Conservation (phyloP, 2,113 vertebrate genomes). For the Atractosteus spatula region DNA sequence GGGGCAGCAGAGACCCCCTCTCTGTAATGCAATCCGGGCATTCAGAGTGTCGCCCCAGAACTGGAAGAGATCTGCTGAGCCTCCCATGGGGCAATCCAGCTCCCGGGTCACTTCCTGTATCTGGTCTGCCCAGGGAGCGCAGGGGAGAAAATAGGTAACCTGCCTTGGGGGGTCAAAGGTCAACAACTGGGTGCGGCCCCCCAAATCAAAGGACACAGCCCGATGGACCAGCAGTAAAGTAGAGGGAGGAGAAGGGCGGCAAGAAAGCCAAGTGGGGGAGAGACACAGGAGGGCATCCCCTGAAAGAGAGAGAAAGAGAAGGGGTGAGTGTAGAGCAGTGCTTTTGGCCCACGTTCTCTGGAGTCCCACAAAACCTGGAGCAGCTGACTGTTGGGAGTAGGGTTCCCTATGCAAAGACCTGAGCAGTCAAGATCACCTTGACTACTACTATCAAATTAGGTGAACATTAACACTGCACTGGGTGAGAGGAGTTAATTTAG, state of each 20-base stretch:
- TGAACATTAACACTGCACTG: not conserved
- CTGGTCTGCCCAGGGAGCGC: slow-evolving; percentile 29
- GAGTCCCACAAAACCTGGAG: no score
- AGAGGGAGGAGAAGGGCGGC: slow-evolving; percentile 45
- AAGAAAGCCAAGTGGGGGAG: slow-evolving; percentile 64
- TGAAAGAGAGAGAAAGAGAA: slow-evolving; percentile 26
- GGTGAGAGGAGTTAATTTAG: not conserved
- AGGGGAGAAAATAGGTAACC: slow-evolving; percentile 66
- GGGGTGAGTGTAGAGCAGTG: not conserved
- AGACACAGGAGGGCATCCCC: slow-evolving; percentile 74
- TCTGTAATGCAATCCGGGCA: slow-evolving; percentile 57
- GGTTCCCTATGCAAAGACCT: not conserved
- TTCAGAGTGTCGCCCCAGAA: slow-evolving; percentile 64
- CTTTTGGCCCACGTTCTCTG: no score
- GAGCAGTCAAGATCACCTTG: not conserved
- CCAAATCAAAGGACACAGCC: slow-evolving; percentile 65
- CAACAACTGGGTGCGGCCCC: slow-evolving; percentile 65
- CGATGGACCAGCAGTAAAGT: slow-evolving; percentile 59
- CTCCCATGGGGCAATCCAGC: slow-evolving; percentile 67
- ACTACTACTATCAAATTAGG: not conserved
- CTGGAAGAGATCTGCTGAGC: slow-evolving; percentile 49
- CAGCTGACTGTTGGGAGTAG: not conserved
- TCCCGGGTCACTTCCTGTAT: slow-evolving; percentile 55
- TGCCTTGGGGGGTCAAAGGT: slow-evolving; percentile 60
- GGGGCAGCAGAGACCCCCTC: slow-evolving; percentile 49